Conservation (phyloP, 2,888 invertebrate species). For the Epirrhoe alternata region DNA sequence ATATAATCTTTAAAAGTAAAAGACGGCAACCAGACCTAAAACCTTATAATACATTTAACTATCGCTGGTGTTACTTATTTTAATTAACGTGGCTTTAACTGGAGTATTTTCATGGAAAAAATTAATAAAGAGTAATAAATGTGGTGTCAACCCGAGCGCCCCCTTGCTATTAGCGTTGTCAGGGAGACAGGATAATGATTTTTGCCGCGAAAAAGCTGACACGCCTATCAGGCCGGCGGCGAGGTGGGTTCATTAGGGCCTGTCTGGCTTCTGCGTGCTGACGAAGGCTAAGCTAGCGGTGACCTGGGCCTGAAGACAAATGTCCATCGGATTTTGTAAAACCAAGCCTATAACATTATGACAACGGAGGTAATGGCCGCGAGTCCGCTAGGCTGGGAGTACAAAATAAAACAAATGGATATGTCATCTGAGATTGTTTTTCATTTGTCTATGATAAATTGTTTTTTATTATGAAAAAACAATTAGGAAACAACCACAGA, state of each 20-base stretch:
- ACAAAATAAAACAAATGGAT: background rate
- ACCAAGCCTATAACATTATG: background rate
- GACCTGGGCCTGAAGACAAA: constrained; percentile 4
- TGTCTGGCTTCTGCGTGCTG: constrained; percentile 20
- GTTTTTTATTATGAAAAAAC: no score
- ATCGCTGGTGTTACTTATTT: background rate
- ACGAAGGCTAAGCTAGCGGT: constrained; percentile 15
- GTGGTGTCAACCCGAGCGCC: constrained; percentile 46
- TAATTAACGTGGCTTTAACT: constrained; percentile 2
- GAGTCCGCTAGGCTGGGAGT: background rate
- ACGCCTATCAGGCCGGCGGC: constrained; percentile 44
- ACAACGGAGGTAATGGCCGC: background rate
- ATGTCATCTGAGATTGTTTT: background rate
- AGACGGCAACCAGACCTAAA: background rate
- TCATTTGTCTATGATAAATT: background rate
- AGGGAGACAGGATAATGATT: constrained; percentile 51
- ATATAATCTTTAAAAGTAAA: background rate
- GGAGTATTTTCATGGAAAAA: constrained; percentile 17
- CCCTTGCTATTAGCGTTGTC: constrained; percentile 57
- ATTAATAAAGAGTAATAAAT: constrained; percentile 26
- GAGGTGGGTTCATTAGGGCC: constrained; percentile 53
- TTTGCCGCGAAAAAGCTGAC: constrained; percentile 54
- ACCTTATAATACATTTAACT: background rate
- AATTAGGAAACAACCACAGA: no score
- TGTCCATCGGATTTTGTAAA: background rate